phyloP scores from a whole-genome alignment of 2,797 vertebrate species.

The Typhlichthys subterraneus region DNA sequence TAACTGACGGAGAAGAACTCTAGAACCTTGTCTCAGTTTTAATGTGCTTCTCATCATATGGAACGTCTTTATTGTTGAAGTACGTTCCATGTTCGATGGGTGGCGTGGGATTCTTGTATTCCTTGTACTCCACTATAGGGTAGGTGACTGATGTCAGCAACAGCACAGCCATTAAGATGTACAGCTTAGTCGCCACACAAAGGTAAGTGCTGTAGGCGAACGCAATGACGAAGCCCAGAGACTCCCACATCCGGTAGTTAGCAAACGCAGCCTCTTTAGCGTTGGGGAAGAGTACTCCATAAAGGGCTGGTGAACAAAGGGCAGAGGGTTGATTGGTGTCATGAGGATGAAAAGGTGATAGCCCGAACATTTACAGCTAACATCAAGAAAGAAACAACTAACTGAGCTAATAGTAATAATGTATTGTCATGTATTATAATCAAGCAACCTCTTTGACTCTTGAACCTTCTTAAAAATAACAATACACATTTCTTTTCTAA shows the following conservation, averaged over 20 bases:
- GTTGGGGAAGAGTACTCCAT: slow-evolving; percentile 85
- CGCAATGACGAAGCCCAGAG: slow-evolving; percentile 87
- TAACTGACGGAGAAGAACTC: too few relatives aligned
- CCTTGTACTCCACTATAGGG: slow-evolving; percentile 79
- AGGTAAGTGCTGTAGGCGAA: slow-evolving; percentile 90
- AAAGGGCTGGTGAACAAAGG: slow-evolving; percentile 79
- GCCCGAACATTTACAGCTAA: too few relatives aligned
- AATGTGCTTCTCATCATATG: rapidly evolving
- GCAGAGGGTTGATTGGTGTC: neutral
- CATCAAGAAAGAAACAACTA: too few relatives aligned
- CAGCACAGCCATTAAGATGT: slow-evolving; percentile 82
- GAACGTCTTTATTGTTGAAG: rapidly evolving
- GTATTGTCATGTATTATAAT: too few relatives aligned
- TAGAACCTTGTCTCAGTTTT: slow-evolving; percentile 55
- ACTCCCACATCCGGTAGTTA: slow-evolving; percentile 95
- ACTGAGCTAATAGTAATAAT: too few relatives aligned
- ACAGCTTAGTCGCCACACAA: slow-evolving; percentile 86
- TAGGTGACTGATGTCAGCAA: slow-evolving; percentile 72
- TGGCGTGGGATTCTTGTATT: slow-evolving; percentile 64
- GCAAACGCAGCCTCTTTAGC: slow-evolving; percentile 92
- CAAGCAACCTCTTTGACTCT: too few relatives aligned
- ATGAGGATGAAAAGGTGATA: neutral
- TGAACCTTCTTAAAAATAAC: too few relatives aligned
- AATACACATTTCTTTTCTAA: too few relatives aligned
- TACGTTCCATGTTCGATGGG: slow-evolving; percentile 1